Base-by-base conservation (phyloP, 2,888 invertebrate species). In the Dicyrtoma fusca region DNA sequence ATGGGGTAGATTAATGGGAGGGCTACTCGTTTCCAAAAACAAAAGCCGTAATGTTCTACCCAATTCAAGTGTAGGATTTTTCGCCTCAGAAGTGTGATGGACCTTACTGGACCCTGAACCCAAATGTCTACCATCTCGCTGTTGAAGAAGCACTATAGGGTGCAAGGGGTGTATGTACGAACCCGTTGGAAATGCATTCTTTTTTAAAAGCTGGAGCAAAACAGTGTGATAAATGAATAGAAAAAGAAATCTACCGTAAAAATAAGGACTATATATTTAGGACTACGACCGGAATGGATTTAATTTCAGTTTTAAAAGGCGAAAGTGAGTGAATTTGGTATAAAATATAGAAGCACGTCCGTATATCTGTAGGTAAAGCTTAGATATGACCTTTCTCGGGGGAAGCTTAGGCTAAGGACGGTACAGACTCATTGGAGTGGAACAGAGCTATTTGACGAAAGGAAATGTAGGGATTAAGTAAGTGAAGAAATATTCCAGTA, bases 351-450 rank as follows among this genome's bases (percentile, higher is more conserved):
- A 53, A 11, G 21, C 34, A 34, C 3, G 34, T 34, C 4, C 4
- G 34, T 34, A 34, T 34, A 8, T 34, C 34, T 34, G 34, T 8
- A 34, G 8, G 34, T 34, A 34, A 5, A 5, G 8, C 8, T 17
- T 53, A 17, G 19, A 2, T 53, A 14, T 74, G 68, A 71, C 74
- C 71, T 74, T 71, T 71, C 45, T 34, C 14, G 26, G 57, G 57
- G 61, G 45, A 68, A 71, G 62, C 71, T 71, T 57, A 61, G 21
- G 62, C 57, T 45, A 62, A 63, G 68, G 68, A 55, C 68, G 68
- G 44, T 68, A 68, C 68, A 72, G 68, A 72, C 51, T 62, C 68
- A 63, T 72, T 72, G 44, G 45, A 55, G 68, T 68, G 69, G 51
- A 72, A 72, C 61, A 45, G 53, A 57, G 26, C 45, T 25, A 45